phyloP scores from a whole-genome alignment of 1,140 invertebrate species.

The Wasmannia auropunctata region DNA sequence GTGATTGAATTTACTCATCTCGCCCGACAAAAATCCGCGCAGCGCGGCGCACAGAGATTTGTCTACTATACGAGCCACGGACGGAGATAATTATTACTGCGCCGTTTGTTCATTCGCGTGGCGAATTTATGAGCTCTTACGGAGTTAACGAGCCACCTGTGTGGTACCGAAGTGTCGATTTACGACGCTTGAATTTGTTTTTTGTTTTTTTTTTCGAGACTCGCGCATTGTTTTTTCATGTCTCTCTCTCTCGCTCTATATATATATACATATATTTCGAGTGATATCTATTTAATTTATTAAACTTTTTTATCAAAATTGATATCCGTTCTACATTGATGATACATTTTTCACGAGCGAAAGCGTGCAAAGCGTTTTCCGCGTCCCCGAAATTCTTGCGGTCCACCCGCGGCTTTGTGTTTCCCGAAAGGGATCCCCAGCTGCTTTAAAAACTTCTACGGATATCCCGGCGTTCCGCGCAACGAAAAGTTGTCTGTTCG shows the following conservation, averaged over 20 bases:
- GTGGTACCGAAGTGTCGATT: not conserved
- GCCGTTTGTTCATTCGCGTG: not conserved
- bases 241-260: no score
- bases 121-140: not conserved
- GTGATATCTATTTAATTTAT: not conserved
- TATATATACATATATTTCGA: no score
- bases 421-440: slow-evolving; percentile 7
- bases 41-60: not conserved
- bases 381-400: slow-evolving; percentile 47
- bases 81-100: not conserved
- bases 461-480: slow-evolving; percentile 24
- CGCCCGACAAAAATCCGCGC: not conserved
- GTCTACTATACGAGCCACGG: not conserved
- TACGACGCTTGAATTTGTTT: not conserved
- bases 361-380: not conserved
- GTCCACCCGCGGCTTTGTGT: slow-evolving; percentile 32
- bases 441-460: slow-evolving; percentile 57
- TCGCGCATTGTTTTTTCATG: not conserved
- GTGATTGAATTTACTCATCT: slow-evolving; percentile 63
- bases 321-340: not conserved
- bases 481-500: slow-evolving; percentile 62
- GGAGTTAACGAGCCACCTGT: not conserved
- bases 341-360: not conserved
- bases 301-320: no score
- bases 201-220: not conserved